Conservation (phyloP, 2,797 vertebrate species). For the Sebastes reedi region DNA sequence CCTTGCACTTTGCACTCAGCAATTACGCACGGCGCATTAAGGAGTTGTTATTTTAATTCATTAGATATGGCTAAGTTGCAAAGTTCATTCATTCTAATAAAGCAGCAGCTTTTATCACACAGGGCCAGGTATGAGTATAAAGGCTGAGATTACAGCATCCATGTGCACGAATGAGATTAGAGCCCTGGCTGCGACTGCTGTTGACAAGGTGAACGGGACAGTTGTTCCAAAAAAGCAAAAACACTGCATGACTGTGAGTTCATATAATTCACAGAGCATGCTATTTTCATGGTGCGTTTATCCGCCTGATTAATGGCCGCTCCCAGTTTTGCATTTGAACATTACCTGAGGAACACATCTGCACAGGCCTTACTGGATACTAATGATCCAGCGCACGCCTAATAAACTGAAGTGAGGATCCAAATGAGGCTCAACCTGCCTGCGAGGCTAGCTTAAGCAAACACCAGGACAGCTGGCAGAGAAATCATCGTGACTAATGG, state of each 20-base stretch:
- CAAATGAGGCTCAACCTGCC: slow-evolving; percentile 75
- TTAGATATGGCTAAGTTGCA: slow-evolving; percentile 34
- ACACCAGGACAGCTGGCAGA: slow-evolving; percentile 77
- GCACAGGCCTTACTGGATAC: slow-evolving; percentile 56
- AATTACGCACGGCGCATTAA: slow-evolving; percentile 47
- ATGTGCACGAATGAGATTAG: slow-evolving; percentile 57
- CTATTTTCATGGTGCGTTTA: slow-evolving; percentile 48
- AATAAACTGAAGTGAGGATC: slow-evolving; percentile 75
- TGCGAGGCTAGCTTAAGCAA: slow-evolving; percentile 75
- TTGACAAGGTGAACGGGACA: slow-evolving; percentile 41
- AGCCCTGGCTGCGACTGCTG: slow-evolving; percentile 15
- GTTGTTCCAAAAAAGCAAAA: slow-evolving; percentile 25
- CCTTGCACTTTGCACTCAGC: slow-evolving; percentile 39
- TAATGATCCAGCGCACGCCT: slow-evolving; percentile 66
- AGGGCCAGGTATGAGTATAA: slow-evolving; percentile 38
- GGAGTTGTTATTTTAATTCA: slow-evolving; percentile 48
- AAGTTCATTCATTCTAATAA: slow-evolving; percentile 55
- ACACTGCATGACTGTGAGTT: slow-evolving; percentile 5
- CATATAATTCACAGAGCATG: slow-evolving; percentile 20
- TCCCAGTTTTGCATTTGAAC: slow-evolving; percentile 45
- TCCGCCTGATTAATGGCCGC: slow-evolving; percentile 46
- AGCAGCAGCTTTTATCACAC: slow-evolving; percentile 45
- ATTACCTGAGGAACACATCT: slow-evolving; percentile 68
- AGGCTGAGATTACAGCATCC: slow-evolving; percentile 40
- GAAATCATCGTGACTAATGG: slow-evolving; percentile 81